A percentile compares a stretch with the other conserved stretches of the same genome.
phyloP scores from a whole-genome alignment of 2,888 invertebrate species.

The Microctonus brassicae region DNA sequence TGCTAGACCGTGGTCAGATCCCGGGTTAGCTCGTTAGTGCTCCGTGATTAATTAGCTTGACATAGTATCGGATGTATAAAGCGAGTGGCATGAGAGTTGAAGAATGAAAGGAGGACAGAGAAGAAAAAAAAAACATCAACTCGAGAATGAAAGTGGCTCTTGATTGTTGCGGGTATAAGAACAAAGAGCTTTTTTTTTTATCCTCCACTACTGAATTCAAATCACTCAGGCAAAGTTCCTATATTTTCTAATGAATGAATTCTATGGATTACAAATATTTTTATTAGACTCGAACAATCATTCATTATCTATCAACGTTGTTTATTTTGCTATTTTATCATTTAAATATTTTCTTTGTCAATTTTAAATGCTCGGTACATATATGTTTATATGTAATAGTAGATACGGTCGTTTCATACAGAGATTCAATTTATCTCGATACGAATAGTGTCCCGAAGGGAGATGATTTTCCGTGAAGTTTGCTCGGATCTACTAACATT shows the following conservation, averaged over 20 bases:
- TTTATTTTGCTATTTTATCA: background rate
- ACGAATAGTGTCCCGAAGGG: slow-evolving; percentile 12
- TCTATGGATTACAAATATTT: background rate
- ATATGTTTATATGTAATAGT: background rate
- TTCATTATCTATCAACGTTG: background rate
- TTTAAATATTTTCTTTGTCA: background rate
- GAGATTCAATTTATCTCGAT: slow-evolving; percentile 32
- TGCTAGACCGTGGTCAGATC: slow-evolving; percentile 25
- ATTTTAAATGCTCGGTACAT: background rate
- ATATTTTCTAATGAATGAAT: background rate
- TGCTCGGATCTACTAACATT: slow-evolving; percentile 8
- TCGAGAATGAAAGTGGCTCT: background rate
- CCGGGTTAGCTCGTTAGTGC: slow-evolving; percentile 42
- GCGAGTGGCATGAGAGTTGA: slow-evolving; percentile 28
- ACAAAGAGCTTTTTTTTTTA: background rate
- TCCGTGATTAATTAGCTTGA: slow-evolving; percentile 47
- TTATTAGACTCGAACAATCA: background rate
- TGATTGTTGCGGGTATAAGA: background rate
- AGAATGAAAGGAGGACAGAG: slow-evolving; percentile 10
- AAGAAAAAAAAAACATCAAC: background rate
- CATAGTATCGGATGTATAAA: slow-evolving; percentile 30
- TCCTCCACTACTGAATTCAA: background rate
- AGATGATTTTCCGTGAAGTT: slow-evolving; percentile 25
- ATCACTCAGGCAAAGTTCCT: background rate
- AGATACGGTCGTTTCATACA: background rate